Evolutionary conservation across 2,888 invertebrate genomes (phyloP).

Genomic region (Neuroscelio doddi): DNA sequence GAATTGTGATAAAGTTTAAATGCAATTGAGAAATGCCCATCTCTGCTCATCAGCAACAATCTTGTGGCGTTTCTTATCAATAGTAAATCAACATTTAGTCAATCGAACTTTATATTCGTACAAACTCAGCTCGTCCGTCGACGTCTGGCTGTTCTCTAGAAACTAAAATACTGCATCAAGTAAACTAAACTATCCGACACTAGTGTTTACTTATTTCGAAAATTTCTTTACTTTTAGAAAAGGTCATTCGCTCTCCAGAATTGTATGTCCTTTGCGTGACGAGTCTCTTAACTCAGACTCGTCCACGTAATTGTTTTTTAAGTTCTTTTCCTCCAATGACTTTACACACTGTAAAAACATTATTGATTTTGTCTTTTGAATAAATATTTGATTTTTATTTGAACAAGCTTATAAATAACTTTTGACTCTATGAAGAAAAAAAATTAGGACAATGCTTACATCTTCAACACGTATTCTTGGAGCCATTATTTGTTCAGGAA

Average conservation of each 20-base stretch:
- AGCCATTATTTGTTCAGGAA: constrained; percentile 86
- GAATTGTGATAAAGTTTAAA: not conserved
- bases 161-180: constrained; percentile 51
- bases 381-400: constrained; percentile 16
- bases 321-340: constrained; percentile 67
- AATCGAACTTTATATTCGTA: constrained; percentile 56
- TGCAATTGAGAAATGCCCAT: constrained; percentile 19
- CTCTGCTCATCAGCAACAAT: constrained; percentile 36
- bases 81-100: constrained; percentile 18
- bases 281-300: constrained; percentile 66
- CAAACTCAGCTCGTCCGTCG: constrained; percentile 45
- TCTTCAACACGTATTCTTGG: constrained; percentile 82
- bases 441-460: constrained; percentile 73
- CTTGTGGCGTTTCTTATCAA: constrained; percentile 14
- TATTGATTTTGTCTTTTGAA: constrained; percentile 10
- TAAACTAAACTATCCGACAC: constrained; percentile 50
- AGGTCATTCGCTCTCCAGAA: constrained; percentile 67
- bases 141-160: constrained; percentile 35
- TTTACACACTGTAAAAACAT: constrained; percentile 64
- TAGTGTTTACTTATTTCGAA: constrained; percentile 49
- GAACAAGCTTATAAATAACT: not conserved
- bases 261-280: constrained; percentile 58
- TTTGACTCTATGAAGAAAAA: constrained; percentile 1
- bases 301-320: constrained; percentile 67
- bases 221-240: constrained; percentile 43